Base-by-base conservation (phyloP, 2,888 invertebrate genomes). In the Dolichopus griseipennis region DNA sequence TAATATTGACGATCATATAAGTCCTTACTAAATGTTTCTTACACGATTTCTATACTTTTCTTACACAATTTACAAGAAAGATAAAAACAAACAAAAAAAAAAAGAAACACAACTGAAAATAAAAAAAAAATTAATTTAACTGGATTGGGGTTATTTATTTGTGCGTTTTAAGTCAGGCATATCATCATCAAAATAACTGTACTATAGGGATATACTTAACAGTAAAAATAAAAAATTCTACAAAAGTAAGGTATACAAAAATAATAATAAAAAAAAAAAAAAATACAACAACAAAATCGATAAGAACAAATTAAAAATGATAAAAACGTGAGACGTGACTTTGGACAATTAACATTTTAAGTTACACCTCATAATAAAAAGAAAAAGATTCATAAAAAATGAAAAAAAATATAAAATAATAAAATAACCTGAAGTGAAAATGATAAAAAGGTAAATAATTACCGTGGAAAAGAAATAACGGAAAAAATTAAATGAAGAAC, bases 301-400 rank as follows among this genome's bases (percentile, higher is more conserved):
- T 52, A 18, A 18, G 52, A 52, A 52, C 52, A 52, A 52, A 52
- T 52, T 52, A 52, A 52, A n/a, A 52, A 52, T 52, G 52, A 52
- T 52, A 52, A 52, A 37, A 52, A n/a, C 1, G 15, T 12, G 52
- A 52, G 52, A 52, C 52, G 52, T 52, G 52, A 52, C 52, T 52
- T 52, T 52, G 52, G 52, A 18, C 52, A 52, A 18, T 52, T 52
- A 52, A 52, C 52, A 52, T 52, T 52, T 15, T n/a, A 18, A 52
- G 52, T 52, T 52, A 52, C 52, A 52, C 52, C 52, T 52, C 15
- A 52, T 52, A 52, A 52, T 52, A 52, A 15, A 18, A 15, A 18
- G n/a, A 52, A 52, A 27, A 27, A 27, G 27, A 27, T 27, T 27
- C 27, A 27, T 27, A 27, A 27, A 27, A 27, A 27, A 27, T 27